Conservation (phyloP, 1,140 invertebrate species). For the Brachionus manjavacas region DNA sequence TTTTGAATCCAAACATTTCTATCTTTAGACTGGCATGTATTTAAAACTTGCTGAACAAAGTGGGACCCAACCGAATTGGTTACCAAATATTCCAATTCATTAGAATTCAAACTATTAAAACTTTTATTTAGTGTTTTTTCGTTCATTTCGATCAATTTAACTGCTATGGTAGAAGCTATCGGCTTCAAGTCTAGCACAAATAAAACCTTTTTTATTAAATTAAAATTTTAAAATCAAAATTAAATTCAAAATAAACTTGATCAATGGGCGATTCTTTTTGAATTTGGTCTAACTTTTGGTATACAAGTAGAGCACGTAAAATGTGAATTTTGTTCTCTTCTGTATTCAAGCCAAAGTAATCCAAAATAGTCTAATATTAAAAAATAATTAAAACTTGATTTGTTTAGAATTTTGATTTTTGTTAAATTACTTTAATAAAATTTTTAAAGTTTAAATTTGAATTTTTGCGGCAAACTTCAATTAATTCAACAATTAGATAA, state of each 20-base stretch:
- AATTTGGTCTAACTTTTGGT: background rate
- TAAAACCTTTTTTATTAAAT: background rate
- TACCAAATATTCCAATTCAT: slow-evolving; percentile 23
- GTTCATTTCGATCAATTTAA: slow-evolving; percentile 14
- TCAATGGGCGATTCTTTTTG: slow-evolving; percentile 23
- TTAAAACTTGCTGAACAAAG: background rate
- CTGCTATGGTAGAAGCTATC: slow-evolving; percentile 31
- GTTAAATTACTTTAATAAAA: background rate
- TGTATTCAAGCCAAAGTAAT: background rate
- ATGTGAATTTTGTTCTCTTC: slow-evolving; percentile 27
- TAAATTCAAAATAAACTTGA: background rate
- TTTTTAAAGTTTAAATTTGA: slow-evolving; percentile 28
- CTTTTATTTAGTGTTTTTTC: slow-evolving; percentile 37
- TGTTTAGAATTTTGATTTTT: background rate
- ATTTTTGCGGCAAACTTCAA: slow-evolving; percentile 9
- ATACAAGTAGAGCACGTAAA: slow-evolving; percentile 30
- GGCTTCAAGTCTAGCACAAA: slow-evolving; percentile 24
- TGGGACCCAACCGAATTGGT: slow-evolving; percentile 36
- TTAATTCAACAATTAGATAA: slow-evolving; percentile 21
- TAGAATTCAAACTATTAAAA: slow-evolving; percentile 37
- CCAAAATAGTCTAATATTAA: background rate
- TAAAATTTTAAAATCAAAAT: background rate
- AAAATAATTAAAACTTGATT: background rate
- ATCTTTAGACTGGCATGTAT: background rate
- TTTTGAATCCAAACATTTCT: slow-evolving; percentile 22